Conservation (phyloP, 1,140 invertebrate species). For the Adoxophyes honmai region DNA sequence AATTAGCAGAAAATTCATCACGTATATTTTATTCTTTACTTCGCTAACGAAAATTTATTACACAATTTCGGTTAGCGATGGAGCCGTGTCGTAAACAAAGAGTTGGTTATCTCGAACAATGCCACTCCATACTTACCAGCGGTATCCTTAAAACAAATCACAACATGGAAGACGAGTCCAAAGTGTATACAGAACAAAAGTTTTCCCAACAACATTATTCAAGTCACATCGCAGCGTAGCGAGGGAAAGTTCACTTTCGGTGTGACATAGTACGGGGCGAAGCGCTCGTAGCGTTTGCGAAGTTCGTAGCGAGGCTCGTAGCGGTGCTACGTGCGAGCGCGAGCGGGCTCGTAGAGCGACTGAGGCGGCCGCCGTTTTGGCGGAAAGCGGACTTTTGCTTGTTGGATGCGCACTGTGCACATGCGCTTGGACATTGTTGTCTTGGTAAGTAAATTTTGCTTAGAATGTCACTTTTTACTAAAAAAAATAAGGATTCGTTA, state of each 20-base stretch:
- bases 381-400: conserved; percentile 1
- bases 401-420: conserved; percentile 37
- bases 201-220: conserved; percentile 71
- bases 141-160: conserved; percentile 72
- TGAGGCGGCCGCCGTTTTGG: conserved; percentile 22
- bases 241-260: conserved; percentile 38
- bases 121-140: conserved; percentile 50
- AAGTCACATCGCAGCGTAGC: conserved; percentile 58
- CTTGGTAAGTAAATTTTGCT: no score
- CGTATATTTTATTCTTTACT: no score
- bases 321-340: conserved; percentile 46
- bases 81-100: not conserved
- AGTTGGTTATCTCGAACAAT: not conserved
- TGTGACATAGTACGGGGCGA: conserved; percentile 29
- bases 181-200: conserved; percentile 72
- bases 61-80: no score
- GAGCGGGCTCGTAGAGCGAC: conserved; percentile 42
- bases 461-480: no score
- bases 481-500: no score
- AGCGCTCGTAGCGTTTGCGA: conserved; percentile 16
- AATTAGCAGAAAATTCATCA: no score
- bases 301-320: conserved; percentile 45
- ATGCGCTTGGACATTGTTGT: conserved; percentile 41
- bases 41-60: no score
- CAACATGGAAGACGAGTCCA: conserved; percentile 73